Evolutionary conservation across 2,113 vertebrate genomes (phyloP).

Genomic region (Herpailurus yagouaroundi): DNA sequence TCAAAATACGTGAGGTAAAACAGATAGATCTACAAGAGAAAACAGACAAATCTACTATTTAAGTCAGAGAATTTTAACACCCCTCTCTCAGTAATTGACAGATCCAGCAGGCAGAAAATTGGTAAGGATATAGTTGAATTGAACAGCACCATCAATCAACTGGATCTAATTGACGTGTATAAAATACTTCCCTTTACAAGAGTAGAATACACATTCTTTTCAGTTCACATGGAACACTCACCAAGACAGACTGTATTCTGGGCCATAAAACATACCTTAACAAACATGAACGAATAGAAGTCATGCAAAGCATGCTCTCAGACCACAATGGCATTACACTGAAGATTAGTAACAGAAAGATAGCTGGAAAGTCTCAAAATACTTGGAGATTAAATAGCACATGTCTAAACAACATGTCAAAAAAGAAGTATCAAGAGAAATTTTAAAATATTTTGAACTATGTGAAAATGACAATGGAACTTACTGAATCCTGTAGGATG

Average conservation of each 20-base stretch:
- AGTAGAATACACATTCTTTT: not conserved
- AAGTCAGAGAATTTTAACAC: not conserved
- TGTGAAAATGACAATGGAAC: constrained; percentile 20
- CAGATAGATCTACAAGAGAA: not conserved
- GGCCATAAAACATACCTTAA: not conserved
- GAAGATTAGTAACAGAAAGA: not conserved
- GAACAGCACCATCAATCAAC: not conserved
- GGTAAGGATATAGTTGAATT: not conserved
- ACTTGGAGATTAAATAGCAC: not conserved
- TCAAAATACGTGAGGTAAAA: constrained; percentile 15
- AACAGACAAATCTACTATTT: not conserved
- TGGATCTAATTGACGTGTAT: not conserved
- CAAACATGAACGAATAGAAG: not conserved
- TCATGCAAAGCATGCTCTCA: not conserved
- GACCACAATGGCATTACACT: not conserved
- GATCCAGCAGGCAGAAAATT: not conserved
- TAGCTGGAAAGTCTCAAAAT: not conserved
- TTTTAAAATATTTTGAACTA: constrained; percentile 36
- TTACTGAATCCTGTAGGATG: not conserved
- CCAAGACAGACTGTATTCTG: not conserved
- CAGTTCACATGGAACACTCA: not conserved
- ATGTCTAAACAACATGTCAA: not conserved
- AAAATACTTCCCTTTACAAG: not conserved
- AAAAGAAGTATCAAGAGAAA: not conserved
- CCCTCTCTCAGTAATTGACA: constrained; percentile 19